Evolutionary conservation across 2,113 vertebrate species (phyloP), one percentile per base, ranked within the genome.

Genomic region (Hydrolagus affinis): DNA sequence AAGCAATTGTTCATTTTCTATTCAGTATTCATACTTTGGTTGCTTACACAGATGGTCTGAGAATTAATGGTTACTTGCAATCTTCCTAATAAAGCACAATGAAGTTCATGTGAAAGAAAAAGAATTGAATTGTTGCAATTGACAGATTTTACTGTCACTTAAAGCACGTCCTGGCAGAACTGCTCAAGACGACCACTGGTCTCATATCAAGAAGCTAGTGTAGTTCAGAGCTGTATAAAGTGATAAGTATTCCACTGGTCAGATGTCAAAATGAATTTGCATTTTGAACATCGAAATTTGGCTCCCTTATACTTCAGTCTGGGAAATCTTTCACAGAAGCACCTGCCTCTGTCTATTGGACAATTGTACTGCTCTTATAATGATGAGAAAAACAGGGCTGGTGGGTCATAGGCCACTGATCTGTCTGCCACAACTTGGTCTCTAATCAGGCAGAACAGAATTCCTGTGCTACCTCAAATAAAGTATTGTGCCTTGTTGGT

Each of bases 321-420:
- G 25, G 28, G 59, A 64, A 80, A 80, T 80, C 57, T 80, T 80
- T 64, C 59, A 64, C 57, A 60, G 76, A 80, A 80, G 57, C 23
- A 60, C 11, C 76, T 62, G 12, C n/a, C 59, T 15, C 23, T 25
- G 57, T 64, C 57, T 3, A 25, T 80, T 60, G 28, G 7, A 64
- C 23, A 80, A 75, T 56, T 56, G 59, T 12, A 25, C 6, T 25
- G 8, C 21, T 62, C n/a, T 78, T 78, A 28, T 62, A 64, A 80
- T 62, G 23, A 23, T 14, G 57, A 44, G 23, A 30, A 64, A 28
- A 62, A 60, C 28, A 78, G 56, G 56, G 25, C 14, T 14, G 60
- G 62, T 28, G 62, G 25, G 59, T 60, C 9, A 80, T 11, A 28
- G 44, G 2, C 23, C 57, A 73, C n/a, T 10, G 59, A 44, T 80